Percentiles rank a stretch among this genome's conserved stretches.
phyloP scores from a whole-genome alignment of 2,797 vertebrate genomes.

The Leptatherina wallacei region DNA sequence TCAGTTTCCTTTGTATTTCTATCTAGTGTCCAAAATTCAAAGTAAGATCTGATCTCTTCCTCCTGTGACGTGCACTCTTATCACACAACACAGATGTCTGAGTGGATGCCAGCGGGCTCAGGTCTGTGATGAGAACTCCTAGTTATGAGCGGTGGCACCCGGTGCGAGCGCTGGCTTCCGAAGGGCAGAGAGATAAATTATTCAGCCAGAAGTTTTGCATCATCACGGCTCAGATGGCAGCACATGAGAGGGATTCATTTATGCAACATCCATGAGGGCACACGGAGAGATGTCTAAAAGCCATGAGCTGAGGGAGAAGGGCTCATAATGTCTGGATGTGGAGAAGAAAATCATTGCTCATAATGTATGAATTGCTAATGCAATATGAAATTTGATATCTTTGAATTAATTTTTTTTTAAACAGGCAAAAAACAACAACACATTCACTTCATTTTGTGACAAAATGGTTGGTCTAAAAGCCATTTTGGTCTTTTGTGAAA shows the following conservation, averaged over 20 bases:
- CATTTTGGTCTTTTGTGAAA: slow-evolving; percentile 15
- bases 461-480: slow-evolving; percentile 7
- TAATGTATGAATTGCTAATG: slow-evolving; percentile 36
- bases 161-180: slow-evolving; percentile 57
- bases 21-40: slow-evolving; percentile 46
- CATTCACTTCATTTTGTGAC: neutral
- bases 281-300: slow-evolving; percentile 58
- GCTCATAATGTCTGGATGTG: slow-evolving; percentile 29
- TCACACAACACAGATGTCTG: slow-evolving; percentile 74
- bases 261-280: slow-evolving; percentile 64
- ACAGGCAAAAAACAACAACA: slow-evolving; percentile 17
- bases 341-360: slow-evolving; percentile 38
- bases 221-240: slow-evolving; percentile 73
- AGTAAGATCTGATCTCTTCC: slow-evolving; percentile 59
- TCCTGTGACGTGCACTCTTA: slow-evolving; percentile 59
- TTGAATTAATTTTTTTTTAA: slow-evolving; percentile 15
- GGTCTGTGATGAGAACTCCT: slow-evolving; percentile 69
- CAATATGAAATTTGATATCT: slow-evolving; percentile 20
- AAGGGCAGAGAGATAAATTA: slow-evolving; percentile 78
- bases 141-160: slow-evolving; percentile 66
- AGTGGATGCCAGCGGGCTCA: slow-evolving; percentile 62
- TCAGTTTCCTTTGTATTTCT: slow-evolving; percentile 29
- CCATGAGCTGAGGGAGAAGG: slow-evolving; percentile 45
- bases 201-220: slow-evolving; percentile 76
- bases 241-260: slow-evolving; percentile 76